Evolutionary conservation across 2,888 invertebrate species (phyloP), one percentile per base, ranked within the genome.

Genomic region (Charanyca ferruginea): DNA sequence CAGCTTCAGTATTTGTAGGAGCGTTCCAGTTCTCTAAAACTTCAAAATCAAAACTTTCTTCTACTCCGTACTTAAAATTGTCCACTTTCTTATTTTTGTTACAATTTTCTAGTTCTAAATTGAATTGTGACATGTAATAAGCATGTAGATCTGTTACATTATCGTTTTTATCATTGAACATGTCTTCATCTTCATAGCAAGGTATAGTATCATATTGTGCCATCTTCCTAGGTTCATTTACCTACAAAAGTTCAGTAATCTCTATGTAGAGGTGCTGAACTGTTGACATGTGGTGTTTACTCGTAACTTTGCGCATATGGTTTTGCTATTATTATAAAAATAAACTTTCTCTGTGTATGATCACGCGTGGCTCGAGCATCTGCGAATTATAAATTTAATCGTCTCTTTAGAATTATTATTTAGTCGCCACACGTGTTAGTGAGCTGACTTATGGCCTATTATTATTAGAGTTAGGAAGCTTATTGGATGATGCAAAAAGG

Each of bases 301-400:
- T 87, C 75, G 81, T 73, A 75, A 78, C 81, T 87, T 88, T 79
- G 89, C 92, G 89, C 95, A 95, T 94, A 87, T 95, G 94, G 92
- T 85, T 91, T 91, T 84, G 94, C 94, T 95, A 95, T 94, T 95
- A 94, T 95, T 94, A 93, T 92, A 94, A 94, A 94, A 95, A 95
- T 95, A 95, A 95, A 95, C 95, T 95, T 95, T 95, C 95, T 92
- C 92, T 90, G 85, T 86, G 87, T 86, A 86, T 80, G 90, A 89
- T 91, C 91, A 91, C 92, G 93, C 91, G 93, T 91, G 92, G 93
- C 90, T 81, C 66, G 80, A 79, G 91, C 94, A 95, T 95, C 95
- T 95, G 95, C 92, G 90, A 91, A 94, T 91, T 94, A 93, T 94
- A 92, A 93, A 91, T 89, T 86, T 92, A 91, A 93, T 91, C 84